These are phyloP conservation scores for Limanda limanda DNA, from an alignment of 2,113 vertebrate genomes.

Conservation along the genomic window DNA sequence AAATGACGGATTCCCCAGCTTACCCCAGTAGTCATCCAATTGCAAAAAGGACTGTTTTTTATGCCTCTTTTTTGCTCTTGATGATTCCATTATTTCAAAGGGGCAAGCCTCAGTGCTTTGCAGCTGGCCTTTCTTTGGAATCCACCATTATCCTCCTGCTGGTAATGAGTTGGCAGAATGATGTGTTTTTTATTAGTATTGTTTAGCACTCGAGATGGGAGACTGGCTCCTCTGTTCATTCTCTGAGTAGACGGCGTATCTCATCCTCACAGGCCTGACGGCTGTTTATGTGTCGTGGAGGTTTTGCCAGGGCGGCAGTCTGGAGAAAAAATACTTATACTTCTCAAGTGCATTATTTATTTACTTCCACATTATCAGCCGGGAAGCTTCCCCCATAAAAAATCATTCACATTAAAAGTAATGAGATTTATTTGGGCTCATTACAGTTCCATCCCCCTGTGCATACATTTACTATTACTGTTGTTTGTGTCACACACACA, in stretches of 20 bases:
- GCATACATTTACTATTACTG: constrained; percentile 41
- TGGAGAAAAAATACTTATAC: constrained; percentile 51
- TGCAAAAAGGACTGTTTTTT: constrained; percentile 38
- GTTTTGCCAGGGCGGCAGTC: constrained; percentile 61
- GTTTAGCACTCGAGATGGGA: constrained; percentile 55
- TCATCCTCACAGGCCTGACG: constrained; percentile 62
- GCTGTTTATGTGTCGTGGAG: constrained; percentile 53
- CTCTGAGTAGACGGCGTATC: constrained; percentile 59
- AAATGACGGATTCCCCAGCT: constrained; percentile 13
- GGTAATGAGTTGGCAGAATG: constrained; percentile 66
- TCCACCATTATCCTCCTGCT: constrained; percentile 42
- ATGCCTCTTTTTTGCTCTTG: constrained; percentile 52
- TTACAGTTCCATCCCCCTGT: constrained; percentile 41
- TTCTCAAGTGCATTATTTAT: constrained; percentile 65
- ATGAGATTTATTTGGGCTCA: constrained; percentile 75
- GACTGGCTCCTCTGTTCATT: constrained; percentile 31
- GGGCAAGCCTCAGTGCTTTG: constrained; percentile 32
- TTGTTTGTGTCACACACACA: constrained; percentile 10
- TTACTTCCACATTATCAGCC: constrained; percentile 59
- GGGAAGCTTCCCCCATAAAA: constrained; percentile 65
- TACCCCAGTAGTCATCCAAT: constrained; percentile 24
- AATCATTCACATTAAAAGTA: constrained; percentile 72
- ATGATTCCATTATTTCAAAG: constrained; percentile 59
- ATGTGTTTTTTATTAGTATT: constrained; percentile 63
- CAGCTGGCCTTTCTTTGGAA: constrained; percentile 37